Base-by-base conservation (phyloP, 2,888 invertebrate genomes). In the Timema podura region DNA sequence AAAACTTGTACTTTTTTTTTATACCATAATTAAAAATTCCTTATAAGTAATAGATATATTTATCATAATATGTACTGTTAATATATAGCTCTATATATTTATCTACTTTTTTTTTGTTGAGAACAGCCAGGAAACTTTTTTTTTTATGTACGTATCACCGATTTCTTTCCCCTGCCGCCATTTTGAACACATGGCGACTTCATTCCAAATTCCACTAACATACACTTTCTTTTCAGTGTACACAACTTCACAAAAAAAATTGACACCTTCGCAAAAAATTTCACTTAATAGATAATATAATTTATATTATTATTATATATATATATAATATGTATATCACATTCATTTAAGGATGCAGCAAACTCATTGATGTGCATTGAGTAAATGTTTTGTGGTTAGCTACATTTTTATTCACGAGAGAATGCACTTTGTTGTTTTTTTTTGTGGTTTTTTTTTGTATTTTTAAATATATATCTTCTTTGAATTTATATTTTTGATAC, bases 81-180 rank as follows among this genome's bases (percentile, higher is more conserved):
- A 73, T 74, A 74, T 75, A 75, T 74, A 75, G 73, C 73, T 73
- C 71, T 74, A 74, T 74, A 73, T 74, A 71, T 73, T 67, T 74
- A 66, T 74, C 72, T 72, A 74, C 30, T 30, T 30, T 30, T 30
- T 30, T 30, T 30, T 68, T 71, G 71, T 65, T 65, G 68, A 71
- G 71, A 74, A 74, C 72, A 74, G 73, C 74, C 74, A 73, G 69
- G 70, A 73, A 71, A 72, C 70, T 71, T 30, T 30, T 30, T 30
- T 30, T 30, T 30, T 30, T 72, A 73, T 73, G 73, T 74, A 74
- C 70, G 71, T 73, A 72, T 71, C 73, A 73, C 73, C 68, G 68
- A 73, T 71, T 64, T 69, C 70, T 68, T 69, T 30, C 69, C 67
- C 64, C 54, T 57, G 51, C 30, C 67, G 46, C 48, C 5, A 65